A percentile compares a stretch with the other conserved stretches of the same genome.
Evolutionary conservation across 1,140 invertebrate genomes (phyloP).

Genomic region (Platorchestia sp.): DNA sequence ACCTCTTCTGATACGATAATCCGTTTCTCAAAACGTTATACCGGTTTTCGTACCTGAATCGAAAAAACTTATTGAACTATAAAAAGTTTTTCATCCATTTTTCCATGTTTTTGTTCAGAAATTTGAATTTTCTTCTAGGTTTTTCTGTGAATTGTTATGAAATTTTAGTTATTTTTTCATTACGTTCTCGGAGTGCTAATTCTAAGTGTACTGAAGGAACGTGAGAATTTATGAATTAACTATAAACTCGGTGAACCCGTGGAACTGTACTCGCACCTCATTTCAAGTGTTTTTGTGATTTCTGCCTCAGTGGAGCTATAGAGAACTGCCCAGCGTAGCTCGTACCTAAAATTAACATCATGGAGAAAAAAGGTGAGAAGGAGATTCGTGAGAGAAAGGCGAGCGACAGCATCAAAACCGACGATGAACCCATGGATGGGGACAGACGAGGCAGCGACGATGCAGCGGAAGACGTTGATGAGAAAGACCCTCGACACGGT

Average conservation of each 20-base stretch:
- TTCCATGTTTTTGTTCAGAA: neutral
- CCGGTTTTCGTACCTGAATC: no score
- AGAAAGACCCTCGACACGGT: conserved; percentile 45
- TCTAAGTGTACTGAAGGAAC: neutral
- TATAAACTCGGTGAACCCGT: neutral
- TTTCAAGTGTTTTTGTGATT: neutral
- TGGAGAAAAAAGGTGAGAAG: neutral
- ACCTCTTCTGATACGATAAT: no score
- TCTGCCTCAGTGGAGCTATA: neutral
- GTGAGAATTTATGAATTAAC: neutral
- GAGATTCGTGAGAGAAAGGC: neutral
- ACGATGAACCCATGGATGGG: conserved; percentile 15
- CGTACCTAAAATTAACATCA: neutral
- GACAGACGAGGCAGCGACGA: conserved; percentile 30
- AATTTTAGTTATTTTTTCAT: neutral
- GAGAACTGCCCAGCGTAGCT: neutral
- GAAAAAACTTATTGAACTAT: no score
- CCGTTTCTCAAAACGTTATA: no score
- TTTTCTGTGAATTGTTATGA: neutral
- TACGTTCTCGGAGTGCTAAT: neutral
- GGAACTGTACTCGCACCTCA: neutral
- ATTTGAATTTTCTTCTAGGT: neutral
- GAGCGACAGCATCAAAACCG: neutral
- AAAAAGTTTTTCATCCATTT: neutral
- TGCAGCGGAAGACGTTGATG: conserved; percentile 12